These are phyloP conservation scores for Ligdia adustata DNA, from an alignment of 2,888 invertebrate genomes.

Conservation along the genomic window DNA sequence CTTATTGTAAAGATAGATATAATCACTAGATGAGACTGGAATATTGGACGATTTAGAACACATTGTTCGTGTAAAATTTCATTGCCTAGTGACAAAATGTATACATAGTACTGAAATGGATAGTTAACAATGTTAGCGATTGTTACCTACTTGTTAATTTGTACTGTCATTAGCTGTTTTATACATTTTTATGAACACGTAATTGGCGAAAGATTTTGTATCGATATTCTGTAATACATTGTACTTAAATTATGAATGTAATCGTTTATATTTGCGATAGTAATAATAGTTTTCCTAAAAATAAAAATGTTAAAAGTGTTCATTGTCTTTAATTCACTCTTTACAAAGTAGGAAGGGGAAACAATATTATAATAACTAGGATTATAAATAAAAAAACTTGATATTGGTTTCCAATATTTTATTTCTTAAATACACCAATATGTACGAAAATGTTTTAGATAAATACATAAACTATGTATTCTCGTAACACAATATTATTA, in stretches of 20 bases:
- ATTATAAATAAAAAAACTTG: neutral
- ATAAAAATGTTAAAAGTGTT: constrained; percentile 41
- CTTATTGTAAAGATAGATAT: constrained; percentile 28
- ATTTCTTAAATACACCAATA: constrained; percentile 28
- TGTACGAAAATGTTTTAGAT: constrained; percentile 26
- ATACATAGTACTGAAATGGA: constrained; percentile 33
- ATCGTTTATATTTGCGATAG: constrained; percentile 71
- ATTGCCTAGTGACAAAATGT: constrained; percentile 26
- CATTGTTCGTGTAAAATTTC: constrained; percentile 39
- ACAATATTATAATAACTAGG: too few relatives aligned
- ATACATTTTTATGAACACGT: constrained; percentile 76
- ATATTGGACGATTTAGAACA: constrained; percentile 40
- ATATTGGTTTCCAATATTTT: constrained; percentile 29
- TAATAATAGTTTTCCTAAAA: constrained; percentile 70
- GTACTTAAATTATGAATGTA: constrained; percentile 66
- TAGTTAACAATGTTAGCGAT: constrained; percentile 52
- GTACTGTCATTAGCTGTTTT: constrained; percentile 63
- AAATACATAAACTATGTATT: constrained; percentile 30
- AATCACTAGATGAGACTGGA: constrained; percentile 48
- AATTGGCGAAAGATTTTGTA: constrained; percentile 73
- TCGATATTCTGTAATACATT: constrained; percentile 59
- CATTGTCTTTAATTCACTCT: constrained; percentile 26
- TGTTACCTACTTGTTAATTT: constrained; percentile 48
- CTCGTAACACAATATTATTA: constrained; percentile 33
- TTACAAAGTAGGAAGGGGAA: neutral